A percentile compares a stretch with the other conserved stretches of the same genome.
Conservation (phyloP, 2,888 invertebrate genomes). For the Arctia plantaginis region DNA sequence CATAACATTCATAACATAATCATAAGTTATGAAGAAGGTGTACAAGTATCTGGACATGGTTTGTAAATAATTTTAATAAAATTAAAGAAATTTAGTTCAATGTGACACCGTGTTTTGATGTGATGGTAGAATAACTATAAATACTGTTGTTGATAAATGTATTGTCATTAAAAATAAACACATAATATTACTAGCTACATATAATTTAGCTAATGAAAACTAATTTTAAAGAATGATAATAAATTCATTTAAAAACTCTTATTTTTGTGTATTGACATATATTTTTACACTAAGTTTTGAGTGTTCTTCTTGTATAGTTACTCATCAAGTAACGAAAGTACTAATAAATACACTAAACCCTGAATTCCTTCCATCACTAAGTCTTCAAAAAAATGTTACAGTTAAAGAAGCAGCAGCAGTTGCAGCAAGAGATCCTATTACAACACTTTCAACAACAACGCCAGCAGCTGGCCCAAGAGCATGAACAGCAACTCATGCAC, state of each 20-base stretch:
- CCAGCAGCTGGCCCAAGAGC: slow-evolving; percentile 95
- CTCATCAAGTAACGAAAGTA: not conserved
- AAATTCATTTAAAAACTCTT: not conserved
- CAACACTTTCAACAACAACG: slow-evolving; percentile 97
- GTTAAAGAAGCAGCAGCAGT: slow-evolving; percentile 97
- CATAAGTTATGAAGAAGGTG: slow-evolving; percentile 5
- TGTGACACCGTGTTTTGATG: slow-evolving; percentile 51
- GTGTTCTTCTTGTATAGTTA: not conserved
- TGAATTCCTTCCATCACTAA: slow-evolving; percentile 23
- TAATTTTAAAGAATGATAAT: not conserved
- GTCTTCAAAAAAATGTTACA: slow-evolving; percentile 79
- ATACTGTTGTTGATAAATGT: slow-evolving; percentile 17
- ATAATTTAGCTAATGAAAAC: not conserved
- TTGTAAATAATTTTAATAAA: not conserved
- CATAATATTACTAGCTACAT: not conserved
- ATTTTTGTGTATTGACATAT: not conserved
- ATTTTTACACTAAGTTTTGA: not conserved
- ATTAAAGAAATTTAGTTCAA: slow-evolving; percentile 45
- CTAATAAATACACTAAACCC: not conserved
- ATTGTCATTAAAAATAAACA: slow-evolving; percentile 8
- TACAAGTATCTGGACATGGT: slow-evolving; percentile 41
- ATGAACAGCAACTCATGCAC: slow-evolving; percentile 95
- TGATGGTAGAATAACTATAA: slow-evolving; percentile 28
- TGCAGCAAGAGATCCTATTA: slow-evolving; percentile 95
- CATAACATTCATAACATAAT: not conserved